Evolutionary conservation across 2,797 vertebrate genomes (phyloP).

Genomic region (Typhlichthys subterraneus): DNA sequence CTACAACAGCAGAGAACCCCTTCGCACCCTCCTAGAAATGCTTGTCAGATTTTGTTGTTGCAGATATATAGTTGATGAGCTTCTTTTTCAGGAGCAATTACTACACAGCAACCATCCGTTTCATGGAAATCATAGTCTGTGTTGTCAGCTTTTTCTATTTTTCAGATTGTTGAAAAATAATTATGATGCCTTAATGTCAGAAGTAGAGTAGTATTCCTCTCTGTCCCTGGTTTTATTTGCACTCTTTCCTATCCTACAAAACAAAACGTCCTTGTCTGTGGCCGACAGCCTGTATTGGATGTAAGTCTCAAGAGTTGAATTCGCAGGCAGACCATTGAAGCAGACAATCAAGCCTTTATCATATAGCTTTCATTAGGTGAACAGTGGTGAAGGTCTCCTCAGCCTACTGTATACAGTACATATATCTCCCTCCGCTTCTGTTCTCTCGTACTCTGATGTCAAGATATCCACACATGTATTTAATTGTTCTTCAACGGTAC

Average conservation of each 20-base stretch:
- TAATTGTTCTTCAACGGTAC: too few species aligned
- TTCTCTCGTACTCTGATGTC: slow-evolving; percentile 2
- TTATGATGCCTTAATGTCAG: slow-evolving; percentile 39
- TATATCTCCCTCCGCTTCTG: slow-evolving; percentile 1
- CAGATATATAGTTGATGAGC: slow-evolving; percentile 17
- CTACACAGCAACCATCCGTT: slow-evolving; percentile 48
- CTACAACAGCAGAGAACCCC: slow-evolving; percentile 4
- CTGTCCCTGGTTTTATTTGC: not conserved
- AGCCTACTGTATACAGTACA: not conserved
- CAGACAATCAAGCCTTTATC: slow-evolving; percentile 19
- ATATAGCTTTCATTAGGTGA: slow-evolving; percentile 46
- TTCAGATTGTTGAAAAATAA: slow-evolving; percentile 57
- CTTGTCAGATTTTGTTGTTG: slow-evolving; percentile 29
- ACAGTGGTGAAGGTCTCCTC: slow-evolving; percentile 49
- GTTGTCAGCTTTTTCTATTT: slow-evolving; percentile 42
- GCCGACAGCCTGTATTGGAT: too few species aligned
- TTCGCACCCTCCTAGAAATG: not conserved
- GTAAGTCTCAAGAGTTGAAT: not conserved
- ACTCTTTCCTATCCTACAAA: not conserved
- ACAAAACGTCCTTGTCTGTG: not conserved
- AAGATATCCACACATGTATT: not conserved
- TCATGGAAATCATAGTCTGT: slow-evolving; percentile 39
- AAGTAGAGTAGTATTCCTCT: slow-evolving; percentile 3
- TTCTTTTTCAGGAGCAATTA: slow-evolving; percentile 49
- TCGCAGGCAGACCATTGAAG: slow-evolving; percentile 21